Evolutionary conservation across 1,140 invertebrate genomes (phyloP).

Genomic region (Popillia japonica): DNA sequence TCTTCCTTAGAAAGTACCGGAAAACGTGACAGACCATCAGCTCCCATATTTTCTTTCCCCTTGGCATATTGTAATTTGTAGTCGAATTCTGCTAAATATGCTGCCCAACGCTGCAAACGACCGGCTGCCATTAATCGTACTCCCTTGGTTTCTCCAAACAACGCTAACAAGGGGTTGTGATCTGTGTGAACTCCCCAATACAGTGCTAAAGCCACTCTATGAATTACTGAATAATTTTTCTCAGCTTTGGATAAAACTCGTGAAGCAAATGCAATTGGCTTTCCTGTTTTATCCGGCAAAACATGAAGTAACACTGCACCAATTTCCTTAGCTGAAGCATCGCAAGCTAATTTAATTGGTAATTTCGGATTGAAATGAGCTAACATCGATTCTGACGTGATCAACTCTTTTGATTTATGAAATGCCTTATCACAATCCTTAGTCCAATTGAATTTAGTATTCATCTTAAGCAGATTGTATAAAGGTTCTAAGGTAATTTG

Average conservation of each 20-base stretch:
- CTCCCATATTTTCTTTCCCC: conserved; percentile 41
- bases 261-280: conserved; percentile 62
- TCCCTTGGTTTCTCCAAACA: conserved; percentile 59
- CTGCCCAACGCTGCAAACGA: conserved; percentile 56
- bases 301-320: conserved; percentile 49
- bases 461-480: conserved; percentile 26
- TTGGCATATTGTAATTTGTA: conserved; percentile 55
- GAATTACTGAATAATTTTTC: conserved; percentile 63
- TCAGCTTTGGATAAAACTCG: conserved; percentile 59
- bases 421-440: conserved; percentile 19
- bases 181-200: conserved; percentile 64
- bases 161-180: conserved; percentile 61
- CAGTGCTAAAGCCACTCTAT: conserved; percentile 65
- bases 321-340: conserved; percentile 48
- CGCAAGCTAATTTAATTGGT: conserved; percentile 47
- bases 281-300: conserved; percentile 53
- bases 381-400: conserved; percentile 48
- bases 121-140: conserved; percentile 52
- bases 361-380: conserved; percentile 47
- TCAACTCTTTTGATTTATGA: conserved; percentile 46
- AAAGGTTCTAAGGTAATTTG: conserved; percentile 45
- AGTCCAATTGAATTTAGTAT: conserved; percentile 37
- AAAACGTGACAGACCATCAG: conserved; percentile 52
- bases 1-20: conserved; percentile 39
- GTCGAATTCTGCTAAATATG: conserved; percentile 55